Evolutionary conservation across 1,140 invertebrate species (phyloP), one percentile per base, ranked within the genome.

Genomic region (Frieseomelitta varia): DNA sequence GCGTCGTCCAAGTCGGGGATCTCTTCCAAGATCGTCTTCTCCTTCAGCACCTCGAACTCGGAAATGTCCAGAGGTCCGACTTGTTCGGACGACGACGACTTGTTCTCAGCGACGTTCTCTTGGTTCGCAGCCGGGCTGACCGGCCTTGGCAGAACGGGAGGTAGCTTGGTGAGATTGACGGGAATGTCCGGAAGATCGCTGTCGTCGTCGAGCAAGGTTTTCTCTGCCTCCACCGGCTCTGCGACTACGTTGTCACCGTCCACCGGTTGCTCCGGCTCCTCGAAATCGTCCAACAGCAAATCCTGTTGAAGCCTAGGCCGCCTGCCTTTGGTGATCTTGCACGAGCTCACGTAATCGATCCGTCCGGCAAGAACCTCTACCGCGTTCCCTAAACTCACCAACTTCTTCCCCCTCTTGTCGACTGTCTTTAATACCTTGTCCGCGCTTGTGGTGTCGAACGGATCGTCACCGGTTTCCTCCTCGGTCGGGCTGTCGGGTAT

Each of bases 401-500:
- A 95, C 91, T 97, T 97, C 88, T 97, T 98, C 53, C 97, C 97
- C 91, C 97, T 97, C 86, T 96, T 96, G 90, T 97, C 96, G 75
- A 96, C 96, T 15, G 97, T 97, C 93, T 97, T 97, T 1, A 98
- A 97, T 47, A 98, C 96, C 90, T 97, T 97, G 80, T 98, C 97
- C 53, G 97, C 98, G 85, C 96, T 97, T 2, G 97, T 97, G 21
- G 98, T 98, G 90, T 98, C 98, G 92, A 98, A 98, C 0, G 97
- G 97, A 95, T 98, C 97, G 90, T 97, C 97, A 72, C 96, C 96
- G 73, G 96, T 91, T 72, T 96, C 95, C 84, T 97, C 96, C 55
- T 97, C 95, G 4, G 96, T 97, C 11, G 98, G 98, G 90, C 97
- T 96, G 63, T 97, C 97, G 8, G 98, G 97, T 77, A 98, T 97